Base-by-base conservation (phyloP, 2,888 invertebrate species). In the Clepsis dumicolana region DNA sequence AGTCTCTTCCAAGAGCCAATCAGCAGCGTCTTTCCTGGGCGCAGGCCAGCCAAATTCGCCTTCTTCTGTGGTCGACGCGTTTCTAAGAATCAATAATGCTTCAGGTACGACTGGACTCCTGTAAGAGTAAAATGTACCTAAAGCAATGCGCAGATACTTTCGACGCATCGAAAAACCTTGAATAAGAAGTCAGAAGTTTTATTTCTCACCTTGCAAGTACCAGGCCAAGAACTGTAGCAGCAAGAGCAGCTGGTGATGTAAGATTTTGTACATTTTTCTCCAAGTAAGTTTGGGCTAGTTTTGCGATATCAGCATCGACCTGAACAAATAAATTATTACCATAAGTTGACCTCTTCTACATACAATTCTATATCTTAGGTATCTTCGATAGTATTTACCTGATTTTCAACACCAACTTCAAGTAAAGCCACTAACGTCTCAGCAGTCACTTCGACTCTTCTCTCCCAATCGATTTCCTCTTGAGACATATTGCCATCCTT, bases 41-140 rank as follows among this genome's bases (percentile, higher is more conserved):
- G 94, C 89, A 3, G 95, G 95, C 96, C 96, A 96, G 1, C 95
- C 95, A 70, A 96, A 96, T 75, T 96, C 96, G 0, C 95, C 95
- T 77, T 95, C 95, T 81, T 95, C 95, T 0, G 95, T 95, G 0
- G 95, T 95, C 0, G 95, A 95, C 0, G 94, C 94, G 70, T 95
- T 95, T 27, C 93, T 86, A 48, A 96, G 79, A 70, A 94, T 94
- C 8, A 94, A 88, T 2, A 95, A 83, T 0, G 95, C 95, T 86
- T 94, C 94, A 0, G 94, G 92, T 0, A 95, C 93, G 44, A 94
- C 75, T 0, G 94, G 90, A 75, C 94, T 94, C 79, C 94, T 94
- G 76, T 14, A 85, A 84, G 10, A n/a, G 14, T n/a, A 27, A 57
- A 53, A 10, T n/a, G n/a, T n/a, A 21, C 18, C 14, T 5, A 18